Base-by-base conservation (phyloP, 2,113 vertebrate genomes). In the Corythornis madagascariensis region DNA sequence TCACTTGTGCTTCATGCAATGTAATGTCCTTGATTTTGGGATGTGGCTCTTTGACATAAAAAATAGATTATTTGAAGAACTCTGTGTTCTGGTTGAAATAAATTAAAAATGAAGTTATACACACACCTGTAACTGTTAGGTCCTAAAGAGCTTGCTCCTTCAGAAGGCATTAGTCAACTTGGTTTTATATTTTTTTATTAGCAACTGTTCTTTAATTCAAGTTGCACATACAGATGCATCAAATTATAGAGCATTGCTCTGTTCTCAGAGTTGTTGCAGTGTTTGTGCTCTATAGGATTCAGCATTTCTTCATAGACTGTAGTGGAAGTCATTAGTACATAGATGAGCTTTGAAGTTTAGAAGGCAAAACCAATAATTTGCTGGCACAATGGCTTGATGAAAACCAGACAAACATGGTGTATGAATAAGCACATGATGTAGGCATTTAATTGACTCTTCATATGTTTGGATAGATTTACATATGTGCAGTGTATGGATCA, bases 141-240 rank as follows among this genome's bases (percentile, higher is more conserved):
- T 40, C 10, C 38, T 52, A 33, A 65, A 67, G 50, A 85, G 13
- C 50, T 56, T 67, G 18, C 8, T 35, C 25, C 87, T 59, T 93
- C 16, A 40, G 11, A 19, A 70, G 70, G 16, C 56, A 8, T 88
- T 89, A 71, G 83, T 83, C 19, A 1, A 4, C 28, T 77, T 77
- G 47, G 3, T 71, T 87, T 83, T 55, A 26, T 79, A 7, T 70
- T 80, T 47, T 69, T 91, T 61, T 84, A 70, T 86, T 93, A 89
- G 48, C 57, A 77, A 53, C 38, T 82, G 13, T 85, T 90, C 80
- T 88, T 90, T 77, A 42, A 55, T 79, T 87, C 69, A n/a, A 64
- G 47, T 89, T 92, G 78, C 78, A 93, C 59, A 43, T 89, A 47
- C 74, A 92, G 73, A 84, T 92, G 84, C 56, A 45, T 93, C 60